Percentiles rank a stretch among this genome's conserved stretches.
Conservation (phyloP, 1,140 invertebrate genomes). For the Delia radicum region DNA sequence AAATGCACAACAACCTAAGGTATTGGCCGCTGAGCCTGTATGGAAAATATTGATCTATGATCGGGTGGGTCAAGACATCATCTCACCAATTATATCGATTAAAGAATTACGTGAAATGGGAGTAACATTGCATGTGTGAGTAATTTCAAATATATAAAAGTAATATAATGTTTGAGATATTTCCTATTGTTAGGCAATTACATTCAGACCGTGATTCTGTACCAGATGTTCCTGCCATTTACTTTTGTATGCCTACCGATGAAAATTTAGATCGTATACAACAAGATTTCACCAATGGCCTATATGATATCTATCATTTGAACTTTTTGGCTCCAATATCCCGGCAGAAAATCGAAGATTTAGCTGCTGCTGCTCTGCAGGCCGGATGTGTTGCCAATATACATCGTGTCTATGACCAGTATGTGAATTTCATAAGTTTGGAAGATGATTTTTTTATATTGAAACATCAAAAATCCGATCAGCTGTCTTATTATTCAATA, state of each 20-base stretch:
- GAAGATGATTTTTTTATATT: constrained; percentile 98
- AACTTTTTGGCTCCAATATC: constrained; percentile 98
- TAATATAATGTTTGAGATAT: not conserved
- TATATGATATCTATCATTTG: constrained; percentile 95
- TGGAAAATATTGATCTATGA: constrained; percentile 98
- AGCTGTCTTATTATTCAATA: constrained; percentile 91
- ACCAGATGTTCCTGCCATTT: constrained; percentile 97
- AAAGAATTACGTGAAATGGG: constrained; percentile 95
- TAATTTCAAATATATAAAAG: constrained; percentile 27
- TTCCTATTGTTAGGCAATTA: constrained; percentile 77
- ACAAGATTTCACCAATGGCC: constrained; percentile 86
- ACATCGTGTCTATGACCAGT: constrained; percentile 96
- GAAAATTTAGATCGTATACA: constrained; percentile 95
- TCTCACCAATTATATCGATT: constrained; percentile 93
- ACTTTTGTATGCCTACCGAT: constrained; percentile 96
- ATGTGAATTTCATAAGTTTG: constrained; percentile 96
- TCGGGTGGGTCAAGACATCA: constrained; percentile 94
- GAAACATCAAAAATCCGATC: constrained; percentile 86
- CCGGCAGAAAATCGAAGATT: constrained; percentile 91
- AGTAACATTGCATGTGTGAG: constrained; percentile 95
- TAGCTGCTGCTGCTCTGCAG: constrained; percentile 88
- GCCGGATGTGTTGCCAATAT: constrained; percentile 86
- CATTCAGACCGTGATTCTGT: constrained; percentile 94
- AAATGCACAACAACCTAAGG: constrained; percentile 77
- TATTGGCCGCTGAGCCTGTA: constrained; percentile 76